A percentile compares a stretch with the other conserved stretches of the same genome.
These are phyloP conservation scores for Monopis laevigella DNA, from an alignment of 2,888 invertebrate species.

Conservation along the genomic window DNA sequence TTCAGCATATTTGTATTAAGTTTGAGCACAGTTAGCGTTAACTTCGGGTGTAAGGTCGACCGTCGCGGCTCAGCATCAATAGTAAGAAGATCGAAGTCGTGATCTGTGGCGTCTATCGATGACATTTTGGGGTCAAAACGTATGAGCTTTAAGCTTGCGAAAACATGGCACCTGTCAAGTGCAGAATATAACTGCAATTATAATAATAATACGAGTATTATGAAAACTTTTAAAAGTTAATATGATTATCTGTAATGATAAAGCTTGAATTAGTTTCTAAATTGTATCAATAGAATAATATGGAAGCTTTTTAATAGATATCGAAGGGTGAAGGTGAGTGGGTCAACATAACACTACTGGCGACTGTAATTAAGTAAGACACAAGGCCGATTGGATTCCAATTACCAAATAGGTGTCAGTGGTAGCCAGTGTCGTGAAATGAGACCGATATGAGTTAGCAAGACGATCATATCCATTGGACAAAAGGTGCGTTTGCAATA, in stretches of 20 bases:
- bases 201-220: no score
- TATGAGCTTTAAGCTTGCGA: not conserved
- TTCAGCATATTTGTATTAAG: no score
- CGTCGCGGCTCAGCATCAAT: not conserved
- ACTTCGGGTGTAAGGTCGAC: constrained; percentile 6
- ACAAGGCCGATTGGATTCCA: not conserved
- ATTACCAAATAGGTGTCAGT: constrained; percentile 2
- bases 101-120: constrained; percentile 5
- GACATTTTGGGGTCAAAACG: constrained; percentile 6
- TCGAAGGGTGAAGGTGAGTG: not conserved
- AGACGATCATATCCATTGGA: constrained; percentile 11
- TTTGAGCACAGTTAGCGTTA: no score
- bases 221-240: no score
- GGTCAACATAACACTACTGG: constrained; percentile 1
- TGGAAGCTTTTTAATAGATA: not conserved
- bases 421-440: constrained; percentile 3
- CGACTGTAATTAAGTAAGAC: constrained; percentile 5
- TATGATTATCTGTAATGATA: no score
- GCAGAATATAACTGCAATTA: no score
- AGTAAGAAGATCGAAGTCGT: constrained; percentile 9
- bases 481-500: constrained; percentile 15
- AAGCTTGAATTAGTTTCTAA: no score
- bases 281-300: no score
- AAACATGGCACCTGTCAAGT: not conserved
- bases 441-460: constrained; percentile 1